Conservation (phyloP, 2,888 invertebrate species). For the Choreutis nemorana region DNA sequence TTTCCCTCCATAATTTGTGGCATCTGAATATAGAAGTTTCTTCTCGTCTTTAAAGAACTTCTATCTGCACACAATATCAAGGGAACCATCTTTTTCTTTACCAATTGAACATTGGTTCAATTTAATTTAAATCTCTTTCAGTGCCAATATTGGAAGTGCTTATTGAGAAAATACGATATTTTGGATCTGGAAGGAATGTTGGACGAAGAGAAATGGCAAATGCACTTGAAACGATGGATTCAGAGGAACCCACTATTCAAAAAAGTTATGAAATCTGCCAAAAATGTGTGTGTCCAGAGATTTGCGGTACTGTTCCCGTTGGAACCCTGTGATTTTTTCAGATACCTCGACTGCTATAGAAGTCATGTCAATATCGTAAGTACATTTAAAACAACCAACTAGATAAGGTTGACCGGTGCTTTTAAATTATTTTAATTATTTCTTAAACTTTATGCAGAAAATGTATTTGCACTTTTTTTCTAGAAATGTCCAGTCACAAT, state of each 20-base stretch:
- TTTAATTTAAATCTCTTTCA: constrained; percentile 20
- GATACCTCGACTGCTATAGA: constrained; percentile 27
- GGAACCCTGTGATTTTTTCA: constrained; percentile 20
- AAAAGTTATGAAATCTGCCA: constrained; percentile 21
- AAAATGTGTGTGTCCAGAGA: constrained; percentile 29
- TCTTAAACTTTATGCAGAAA: not conserved
- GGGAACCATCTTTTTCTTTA: no score
- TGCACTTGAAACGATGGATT: constrained; percentile 36
- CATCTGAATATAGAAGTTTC: no score
- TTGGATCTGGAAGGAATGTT: constrained; percentile 15
- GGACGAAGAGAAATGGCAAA: constrained; percentile 26
- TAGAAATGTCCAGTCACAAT: constrained; percentile 37
- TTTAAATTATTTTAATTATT: not conserved
- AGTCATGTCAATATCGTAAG: constrained; percentile 26
- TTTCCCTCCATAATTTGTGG: no score
- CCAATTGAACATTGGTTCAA: no score
- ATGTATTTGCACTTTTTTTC: constrained; percentile 16
- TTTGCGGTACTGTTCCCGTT: constrained; percentile 20
- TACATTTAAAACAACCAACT: constrained; percentile 3
- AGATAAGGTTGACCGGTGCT: no score
- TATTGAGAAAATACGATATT: constrained; percentile 28
- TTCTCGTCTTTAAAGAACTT: no score
- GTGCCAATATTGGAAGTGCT: constrained; percentile 34
- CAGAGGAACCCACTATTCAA: constrained; percentile 28
- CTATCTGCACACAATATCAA: no score